These are phyloP conservation scores for Corapipo altera DNA, from an alignment of 2,113 vertebrate species.

Conservation along the genomic window DNA sequence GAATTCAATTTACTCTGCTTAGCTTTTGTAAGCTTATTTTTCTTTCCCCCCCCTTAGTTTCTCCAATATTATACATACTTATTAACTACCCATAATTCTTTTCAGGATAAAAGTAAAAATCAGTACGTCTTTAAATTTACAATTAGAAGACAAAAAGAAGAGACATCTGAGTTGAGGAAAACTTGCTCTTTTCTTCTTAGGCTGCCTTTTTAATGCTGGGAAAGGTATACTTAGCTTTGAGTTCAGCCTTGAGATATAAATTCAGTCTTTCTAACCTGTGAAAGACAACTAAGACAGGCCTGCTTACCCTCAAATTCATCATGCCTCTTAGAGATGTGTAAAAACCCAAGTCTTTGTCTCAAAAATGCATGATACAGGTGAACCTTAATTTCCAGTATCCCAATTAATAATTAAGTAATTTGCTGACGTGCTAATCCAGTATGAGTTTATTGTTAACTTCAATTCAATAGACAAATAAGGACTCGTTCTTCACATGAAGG, in stretches of 20 bases:
- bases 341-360: neutral
- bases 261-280: neutral
- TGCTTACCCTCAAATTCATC: neutral
- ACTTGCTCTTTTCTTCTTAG: neutral
- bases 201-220: neutral
- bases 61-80: neutral
- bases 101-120: neutral
- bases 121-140: neutral
- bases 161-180: neutral
- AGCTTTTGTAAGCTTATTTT: neutral
- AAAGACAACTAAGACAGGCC: neutral
- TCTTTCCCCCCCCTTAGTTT: neutral
- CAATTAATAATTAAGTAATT: neutral
- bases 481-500: neutral
- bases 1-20: neutral
- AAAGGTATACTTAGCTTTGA: neutral
- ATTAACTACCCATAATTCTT: neutral
- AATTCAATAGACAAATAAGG: neutral
- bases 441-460: neutral
- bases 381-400: neutral
- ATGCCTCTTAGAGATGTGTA: neutral
- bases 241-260: neutral
- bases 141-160: neutral
- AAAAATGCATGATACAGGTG: neutral
- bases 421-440: neutral